These are phyloP conservation scores for Drosophila robusta DNA, from an alignment of 2,888 invertebrate species.

Conservation along the genomic window DNA sequence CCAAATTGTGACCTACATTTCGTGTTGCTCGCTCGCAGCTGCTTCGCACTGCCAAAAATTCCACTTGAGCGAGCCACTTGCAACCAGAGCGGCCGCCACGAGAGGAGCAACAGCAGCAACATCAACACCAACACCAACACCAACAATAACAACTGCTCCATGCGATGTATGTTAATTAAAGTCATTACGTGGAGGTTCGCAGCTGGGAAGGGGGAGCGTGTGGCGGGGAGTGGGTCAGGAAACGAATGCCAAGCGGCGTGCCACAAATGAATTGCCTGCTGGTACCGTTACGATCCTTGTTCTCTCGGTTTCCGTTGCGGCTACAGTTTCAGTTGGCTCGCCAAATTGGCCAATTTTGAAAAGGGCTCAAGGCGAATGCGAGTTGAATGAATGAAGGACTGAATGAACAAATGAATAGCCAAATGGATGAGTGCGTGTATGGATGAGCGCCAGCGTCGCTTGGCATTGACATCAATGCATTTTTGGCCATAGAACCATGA, in stretches of 20 bases:
- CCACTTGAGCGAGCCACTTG: slow-evolving; percentile 48
- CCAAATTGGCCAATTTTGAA: slow-evolving; percentile 70
- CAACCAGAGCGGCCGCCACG: slow-evolving; percentile 21
- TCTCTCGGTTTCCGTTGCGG: slow-evolving; percentile 8
- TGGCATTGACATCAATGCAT: slow-evolving; percentile 67
- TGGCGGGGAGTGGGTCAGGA: background rate
- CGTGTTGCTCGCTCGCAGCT: slow-evolving; percentile 14
- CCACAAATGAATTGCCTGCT: slow-evolving; percentile 36
- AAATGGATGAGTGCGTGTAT: slow-evolving; percentile 2
- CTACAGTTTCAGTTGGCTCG: slow-evolving; percentile 25
- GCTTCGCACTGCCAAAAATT: slow-evolving; percentile 38
- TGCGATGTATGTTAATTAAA: slow-evolving; percentile 69
- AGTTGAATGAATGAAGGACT: slow-evolving; percentile 1
- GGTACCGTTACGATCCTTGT: slow-evolving; percentile 8
- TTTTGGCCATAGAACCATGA: slow-evolving; percentile 21
- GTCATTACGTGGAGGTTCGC: slow-evolving; percentile 62
- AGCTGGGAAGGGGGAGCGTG: background rate
- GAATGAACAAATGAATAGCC: slow-evolving; percentile 10
- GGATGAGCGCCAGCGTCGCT: slow-evolving; percentile 12
- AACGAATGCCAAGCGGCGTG: slow-evolving; percentile 1
- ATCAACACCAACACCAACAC: slow-evolving; percentile 8
- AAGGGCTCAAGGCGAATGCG: slow-evolving; percentile 30
- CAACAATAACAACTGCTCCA: slow-evolving; percentile 15
- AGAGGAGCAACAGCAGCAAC: slow-evolving; percentile 7
- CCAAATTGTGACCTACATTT: slow-evolving; percentile 56